Percentiles rank a stretch among this genome's conserved stretches.
These are phyloP conservation scores for Xylocopa sonorina DNA, from an alignment of 1,140 invertebrate species.

Conservation along the genomic window DNA sequence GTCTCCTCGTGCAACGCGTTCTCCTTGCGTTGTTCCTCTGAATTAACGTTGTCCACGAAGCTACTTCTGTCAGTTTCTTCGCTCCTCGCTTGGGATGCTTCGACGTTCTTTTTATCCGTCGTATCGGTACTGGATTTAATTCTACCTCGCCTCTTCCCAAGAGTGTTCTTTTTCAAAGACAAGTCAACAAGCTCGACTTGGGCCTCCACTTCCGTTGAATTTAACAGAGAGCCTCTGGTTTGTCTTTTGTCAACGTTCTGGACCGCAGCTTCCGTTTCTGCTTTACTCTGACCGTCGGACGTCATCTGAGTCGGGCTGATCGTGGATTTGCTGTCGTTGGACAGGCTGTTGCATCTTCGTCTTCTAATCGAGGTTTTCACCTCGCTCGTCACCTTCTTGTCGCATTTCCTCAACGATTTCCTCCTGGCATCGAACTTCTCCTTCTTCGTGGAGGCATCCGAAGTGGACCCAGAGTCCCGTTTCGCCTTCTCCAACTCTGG, in stretches of 20 bases:
- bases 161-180: conserved; percentile 16
- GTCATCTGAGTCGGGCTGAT: not conserved
- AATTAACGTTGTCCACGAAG: not conserved
- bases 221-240: conserved; percentile 39
- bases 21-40: not conserved
- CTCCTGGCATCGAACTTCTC: conserved; percentile 51
- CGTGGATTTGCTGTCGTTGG: not conserved
- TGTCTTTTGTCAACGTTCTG: conserved; percentile 33
- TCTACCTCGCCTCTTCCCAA: conserved; percentile 50
- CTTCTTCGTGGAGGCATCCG: conserved; percentile 21
- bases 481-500: not conserved
- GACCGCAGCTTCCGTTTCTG: not conserved
- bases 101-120: not conserved
- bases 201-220: not conserved
- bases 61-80: conserved; percentile 2
- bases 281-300: not conserved
- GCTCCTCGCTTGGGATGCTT: not conserved
- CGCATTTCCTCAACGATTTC: conserved; percentile 68
- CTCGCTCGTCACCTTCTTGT: conserved; percentile 53
- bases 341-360: conserved; percentile 1
- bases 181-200: conserved; percentile 6
- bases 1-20: no score
- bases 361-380: conserved; percentile 15
- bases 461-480: not conserved
- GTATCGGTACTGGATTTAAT: conserved; percentile 24